Evolutionary conservation across 2,888 invertebrate species (phyloP).

Genomic region (Leptopilina drosophilae): DNA sequence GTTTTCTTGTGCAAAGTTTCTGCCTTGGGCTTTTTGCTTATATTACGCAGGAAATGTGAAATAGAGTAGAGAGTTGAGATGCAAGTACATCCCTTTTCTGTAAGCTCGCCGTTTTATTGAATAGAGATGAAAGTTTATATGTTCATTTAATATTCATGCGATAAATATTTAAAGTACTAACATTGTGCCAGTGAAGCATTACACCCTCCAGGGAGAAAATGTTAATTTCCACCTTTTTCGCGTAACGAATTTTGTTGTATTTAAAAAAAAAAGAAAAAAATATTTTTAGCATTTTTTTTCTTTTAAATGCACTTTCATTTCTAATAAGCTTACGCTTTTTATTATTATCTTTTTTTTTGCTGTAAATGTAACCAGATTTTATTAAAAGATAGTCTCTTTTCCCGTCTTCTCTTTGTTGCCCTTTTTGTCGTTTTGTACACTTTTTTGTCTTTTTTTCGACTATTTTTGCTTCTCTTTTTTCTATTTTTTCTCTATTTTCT

Average conservation of each 20-base stretch:
- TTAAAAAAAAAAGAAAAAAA: too few species aligned
- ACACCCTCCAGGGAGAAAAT: background rate
- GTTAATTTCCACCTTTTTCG: background rate
- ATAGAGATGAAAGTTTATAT: conserved; percentile 9
- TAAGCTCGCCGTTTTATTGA: conserved; percentile 6
- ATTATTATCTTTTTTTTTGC: too few species aligned
- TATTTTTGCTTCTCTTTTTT: background rate
- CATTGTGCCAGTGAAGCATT: conserved; percentile 1
- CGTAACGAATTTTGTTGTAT: too few species aligned
- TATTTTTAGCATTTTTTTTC: too few species aligned
- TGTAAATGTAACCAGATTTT: too few species aligned
- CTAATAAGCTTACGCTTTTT: too few species aligned
- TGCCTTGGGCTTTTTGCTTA: conserved; percentile 15
- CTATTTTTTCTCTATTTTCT: background rate
- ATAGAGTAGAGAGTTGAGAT: background rate
- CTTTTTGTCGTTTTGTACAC: too few species aligned
- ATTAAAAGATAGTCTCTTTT: too few species aligned
- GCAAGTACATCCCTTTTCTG: background rate
- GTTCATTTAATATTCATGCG: conserved; percentile 12
- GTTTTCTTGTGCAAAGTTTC: conserved; percentile 17
- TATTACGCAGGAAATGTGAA: conserved; percentile 8
- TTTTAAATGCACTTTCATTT: too few species aligned
- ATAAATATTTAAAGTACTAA: conserved; percentile 16
- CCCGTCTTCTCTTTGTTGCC: too few species aligned
- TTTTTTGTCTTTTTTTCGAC: too few species aligned